Evolutionary conservation across 2,113 vertebrate species (phyloP).

Genomic region (Passer montanus): DNA sequence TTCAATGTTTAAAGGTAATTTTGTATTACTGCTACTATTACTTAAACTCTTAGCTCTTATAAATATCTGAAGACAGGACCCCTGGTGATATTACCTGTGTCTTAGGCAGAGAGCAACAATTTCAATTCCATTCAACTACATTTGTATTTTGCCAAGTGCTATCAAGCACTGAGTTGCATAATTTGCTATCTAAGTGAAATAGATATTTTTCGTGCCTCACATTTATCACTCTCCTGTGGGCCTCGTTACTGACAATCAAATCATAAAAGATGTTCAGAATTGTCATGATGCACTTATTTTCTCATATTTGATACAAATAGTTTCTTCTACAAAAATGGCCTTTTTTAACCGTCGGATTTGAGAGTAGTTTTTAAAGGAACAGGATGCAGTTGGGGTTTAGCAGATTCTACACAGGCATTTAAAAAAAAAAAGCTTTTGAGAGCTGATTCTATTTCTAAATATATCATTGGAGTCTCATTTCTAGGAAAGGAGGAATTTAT

Average conservation of each 20-base stretch:
- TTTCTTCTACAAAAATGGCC: slow-evolving; percentile 73
- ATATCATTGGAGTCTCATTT: slow-evolving; percentile 39
- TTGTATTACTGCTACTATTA: slow-evolving; percentile 95
- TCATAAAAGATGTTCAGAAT: slow-evolving; percentile 79
- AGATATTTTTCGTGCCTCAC: slow-evolving; percentile 82
- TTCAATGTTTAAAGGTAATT: slow-evolving; percentile 88
- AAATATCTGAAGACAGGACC: slow-evolving; percentile 93
- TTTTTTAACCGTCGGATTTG: slow-evolving; percentile 61
- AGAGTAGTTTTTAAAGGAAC: slow-evolving; percentile 67
- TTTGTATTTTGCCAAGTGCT: slow-evolving; percentile 92
- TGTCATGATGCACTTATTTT: slow-evolving; percentile 83
- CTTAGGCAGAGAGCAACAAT: slow-evolving; percentile 91
- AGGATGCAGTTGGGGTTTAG: slow-evolving; percentile 24
- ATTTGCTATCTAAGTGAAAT: slow-evolving; percentile 85
- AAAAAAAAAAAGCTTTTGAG: not conserved
- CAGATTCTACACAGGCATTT: not conserved
- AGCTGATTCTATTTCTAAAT: slow-evolving; percentile 54
- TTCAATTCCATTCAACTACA: slow-evolving; percentile 93
- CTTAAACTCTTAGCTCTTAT: slow-evolving; percentile 95
- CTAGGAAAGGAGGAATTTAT: slow-evolving; percentile 33
- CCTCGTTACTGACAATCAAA: slow-evolving; percentile 85
- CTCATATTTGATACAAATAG: slow-evolving; percentile 80
- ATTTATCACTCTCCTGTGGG: slow-evolving; percentile 84
- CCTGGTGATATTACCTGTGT: slow-evolving; percentile 92
- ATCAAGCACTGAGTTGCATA: slow-evolving; percentile 84